These are phyloP conservation scores for Acanthisitta chloris DNA, from an alignment of 2,113 vertebrate genomes.

Conservation along the genomic window DNA sequence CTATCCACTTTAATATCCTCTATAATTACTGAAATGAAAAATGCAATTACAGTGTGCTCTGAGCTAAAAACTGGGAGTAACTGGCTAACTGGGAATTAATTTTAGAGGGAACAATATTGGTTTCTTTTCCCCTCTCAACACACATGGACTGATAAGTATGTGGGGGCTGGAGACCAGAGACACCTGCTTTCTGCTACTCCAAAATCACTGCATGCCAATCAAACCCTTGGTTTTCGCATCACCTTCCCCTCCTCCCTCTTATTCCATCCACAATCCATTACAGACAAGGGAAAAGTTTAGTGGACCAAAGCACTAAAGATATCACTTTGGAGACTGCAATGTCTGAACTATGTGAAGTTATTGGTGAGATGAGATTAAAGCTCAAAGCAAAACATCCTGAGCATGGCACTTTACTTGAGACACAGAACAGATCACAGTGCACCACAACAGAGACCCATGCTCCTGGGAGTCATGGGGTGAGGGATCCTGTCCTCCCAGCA, in stretches of 20 bases:
- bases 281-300: neutral
- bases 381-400: neutral
- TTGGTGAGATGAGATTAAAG: neutral
- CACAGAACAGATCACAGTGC: neutral
- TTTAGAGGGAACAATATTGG: conserved; percentile 44
- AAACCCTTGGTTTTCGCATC: neutral
- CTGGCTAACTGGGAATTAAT: conserved; percentile 65
- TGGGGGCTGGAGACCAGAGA: conserved; percentile 10
- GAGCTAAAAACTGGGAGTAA: conserved; percentile 60
- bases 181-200: neutral
- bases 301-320: neutral
- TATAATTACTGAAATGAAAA: conserved; percentile 66
- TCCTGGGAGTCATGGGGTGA: accelerated
- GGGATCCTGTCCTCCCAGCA: neutral
- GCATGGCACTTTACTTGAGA: accelerated
- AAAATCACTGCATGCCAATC: conserved; percentile 38
- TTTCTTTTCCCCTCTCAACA: conserved; percentile 32
- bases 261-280: neutral
- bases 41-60: conserved; percentile 50
- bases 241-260: neutral
- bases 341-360: neutral
- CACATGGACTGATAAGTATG: conserved; percentile 1
- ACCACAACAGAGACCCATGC: no score
- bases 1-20: conserved; percentile 62
- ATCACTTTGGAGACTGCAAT: neutral